phyloP scores from a whole-genome alignment of 2,888 invertebrate species.

The Tethea ocularis region DNA sequence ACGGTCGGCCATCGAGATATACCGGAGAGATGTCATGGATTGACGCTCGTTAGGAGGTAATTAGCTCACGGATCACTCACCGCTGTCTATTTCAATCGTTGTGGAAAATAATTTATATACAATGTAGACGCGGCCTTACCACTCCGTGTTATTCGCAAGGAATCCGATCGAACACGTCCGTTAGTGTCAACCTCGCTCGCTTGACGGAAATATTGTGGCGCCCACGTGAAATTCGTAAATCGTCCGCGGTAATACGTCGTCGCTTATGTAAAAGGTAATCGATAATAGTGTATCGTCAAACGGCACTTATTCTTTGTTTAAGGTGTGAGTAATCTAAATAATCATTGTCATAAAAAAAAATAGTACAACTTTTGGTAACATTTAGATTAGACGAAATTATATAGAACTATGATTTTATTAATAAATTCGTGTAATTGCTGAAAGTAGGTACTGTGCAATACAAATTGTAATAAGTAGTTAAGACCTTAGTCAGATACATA shows the following conservation, averaged over 20 bases:
- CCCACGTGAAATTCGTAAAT: constrained; percentile 17
- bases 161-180: constrained; percentile 27
- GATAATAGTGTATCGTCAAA: neutral
- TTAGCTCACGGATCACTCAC: constrained; percentile 79
- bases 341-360: too few relatives aligned
- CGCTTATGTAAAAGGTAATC: constrained; percentile 3
- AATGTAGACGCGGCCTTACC: constrained; percentile 37
- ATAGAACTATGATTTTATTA: too few relatives aligned
- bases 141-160: constrained; percentile 44
- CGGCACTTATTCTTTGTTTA: neutral
- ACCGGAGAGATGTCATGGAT: constrained; percentile 71
- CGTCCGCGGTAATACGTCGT: neutral
- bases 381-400: too few relatives aligned
- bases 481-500: too few relatives aligned
- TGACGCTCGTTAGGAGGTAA: constrained; percentile 80
- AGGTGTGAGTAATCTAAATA: neutral
- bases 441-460: too few relatives aligned
- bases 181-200: constrained; percentile 18
- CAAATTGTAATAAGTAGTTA: too few relatives aligned
- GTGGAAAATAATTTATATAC: constrained; percentile 65
- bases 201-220: constrained; percentile 19
- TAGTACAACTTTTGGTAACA: too few relatives aligned
- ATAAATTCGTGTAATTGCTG: too few relatives aligned
- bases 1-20: constrained; percentile 68
- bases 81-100: constrained; percentile 69